A percentile compares a stretch with the other conserved stretches of the same genome.
phyloP scores from a whole-genome alignment of 2,797 vertebrate species.

The Strix occidentalis region DNA sequence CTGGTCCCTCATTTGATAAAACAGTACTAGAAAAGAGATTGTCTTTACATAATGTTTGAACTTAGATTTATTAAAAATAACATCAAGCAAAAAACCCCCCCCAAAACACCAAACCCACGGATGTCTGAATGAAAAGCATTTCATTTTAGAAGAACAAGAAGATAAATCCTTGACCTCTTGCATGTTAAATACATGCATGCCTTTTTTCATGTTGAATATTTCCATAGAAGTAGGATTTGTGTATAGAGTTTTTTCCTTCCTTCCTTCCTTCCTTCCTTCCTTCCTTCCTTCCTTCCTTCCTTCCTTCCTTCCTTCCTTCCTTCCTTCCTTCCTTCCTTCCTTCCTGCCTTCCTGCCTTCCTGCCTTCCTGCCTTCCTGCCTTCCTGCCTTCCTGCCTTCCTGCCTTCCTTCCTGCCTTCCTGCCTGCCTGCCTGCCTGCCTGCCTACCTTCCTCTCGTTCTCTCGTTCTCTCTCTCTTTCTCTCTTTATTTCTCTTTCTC shows the following conservation, averaged over 20 bases:
- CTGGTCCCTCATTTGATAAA: neutral
- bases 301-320: too few relatives aligned
- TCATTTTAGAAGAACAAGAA: neutral
- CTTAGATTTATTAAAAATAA: neutral
- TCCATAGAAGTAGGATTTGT: neutral
- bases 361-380: too few relatives aligned
- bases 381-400: too few relatives aligned
- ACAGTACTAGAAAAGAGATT: neutral
- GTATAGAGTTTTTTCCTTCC: too few relatives aligned
- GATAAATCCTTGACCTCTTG: neutral
- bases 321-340: too few relatives aligned
- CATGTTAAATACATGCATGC: neutral
- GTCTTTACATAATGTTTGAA: neutral
- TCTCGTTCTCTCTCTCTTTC: too few relatives aligned
- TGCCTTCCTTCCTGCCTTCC: too few relatives aligned
- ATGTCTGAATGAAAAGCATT: neutral
- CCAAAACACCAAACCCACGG: neutral
- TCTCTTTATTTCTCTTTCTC: too few relatives aligned
- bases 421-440: too few relatives aligned
- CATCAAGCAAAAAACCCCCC: neutral
- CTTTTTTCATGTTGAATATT: neutral
- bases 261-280: accelerated
- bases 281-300: too few relatives aligned
- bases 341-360: too few relatives aligned
- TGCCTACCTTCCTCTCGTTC: too few relatives aligned